Evolutionary conservation across 2,113 vertebrate genomes (phyloP).

Genomic region (rabbit (Oryctolagus cuniculus)): mOryCun1.1 NC_091434.1:9977001-9977500

Average conservation of each 20-base stretch:
- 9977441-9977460: rapidly evolving
- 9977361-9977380: neutral
- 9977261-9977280: rapidly evolving
- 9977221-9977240: rapidly evolving
- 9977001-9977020: neutral
- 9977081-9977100: neutral
- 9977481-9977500: neutral
- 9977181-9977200: neutral
- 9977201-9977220: rapidly evolving
- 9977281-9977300: neutral
- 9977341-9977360: neutral
- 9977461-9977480: neutral
- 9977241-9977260: neutral
- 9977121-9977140: neutral
- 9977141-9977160: neutral
- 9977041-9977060: neutral
- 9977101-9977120: neutral
- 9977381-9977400: neutral
- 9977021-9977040: neutral
- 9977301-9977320: neutral
- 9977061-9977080: neutral
- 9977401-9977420: neutral
- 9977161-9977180: neutral
- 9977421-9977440: neutral
- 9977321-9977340: neutral